These are phyloP conservation scores for Anser cygnoides DNA, from an alignment of 2,113 vertebrate genomes.

Conservation along the genomic window DNA sequence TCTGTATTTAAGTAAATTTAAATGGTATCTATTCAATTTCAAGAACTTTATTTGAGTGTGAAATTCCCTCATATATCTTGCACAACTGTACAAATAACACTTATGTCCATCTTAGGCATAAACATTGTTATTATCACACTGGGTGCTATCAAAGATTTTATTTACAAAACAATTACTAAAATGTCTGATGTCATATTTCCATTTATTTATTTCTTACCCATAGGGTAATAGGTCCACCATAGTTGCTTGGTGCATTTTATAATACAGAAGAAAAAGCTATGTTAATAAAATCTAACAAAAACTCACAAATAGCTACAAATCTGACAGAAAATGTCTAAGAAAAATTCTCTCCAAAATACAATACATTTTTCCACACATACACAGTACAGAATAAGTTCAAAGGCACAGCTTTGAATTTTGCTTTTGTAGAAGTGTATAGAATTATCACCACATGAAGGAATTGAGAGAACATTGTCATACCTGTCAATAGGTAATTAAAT, in stretches of 20 bases:
- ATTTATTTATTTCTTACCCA: constrained; percentile 99
- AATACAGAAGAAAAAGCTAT: constrained; percentile 94
- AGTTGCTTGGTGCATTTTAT: constrained; percentile 93
- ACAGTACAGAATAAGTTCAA: constrained; percentile 82
- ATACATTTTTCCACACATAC: constrained; percentile 81
- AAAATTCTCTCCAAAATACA: constrained; percentile 82
- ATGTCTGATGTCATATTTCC: constrained; percentile 90
- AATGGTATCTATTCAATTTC: constrained; percentile 45
- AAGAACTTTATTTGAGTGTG: constrained; percentile 81
- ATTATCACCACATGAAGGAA: constrained; percentile 71
- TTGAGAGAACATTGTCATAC: constrained; percentile 62
- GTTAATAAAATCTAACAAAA: constrained; percentile 93
- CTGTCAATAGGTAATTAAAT: constrained; percentile 65
- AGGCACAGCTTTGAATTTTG: constrained; percentile 84
- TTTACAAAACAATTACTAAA: constrained; percentile 95
- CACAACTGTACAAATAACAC: constrained; percentile 86
- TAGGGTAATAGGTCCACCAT: constrained; percentile 99
- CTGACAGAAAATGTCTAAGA: constrained; percentile 86
- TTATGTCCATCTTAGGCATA: constrained; percentile 83
- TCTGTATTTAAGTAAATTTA: constrained; percentile 25
- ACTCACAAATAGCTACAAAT: constrained; percentile 89
- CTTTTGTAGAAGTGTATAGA: constrained; percentile 74
- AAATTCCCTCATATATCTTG: constrained; percentile 86
- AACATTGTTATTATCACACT: constrained; percentile 84
- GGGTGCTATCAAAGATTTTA: constrained; percentile 93